phyloP scores from a whole-genome alignment of 1,140 invertebrate species.

The Hormaphis cornu region DNA sequence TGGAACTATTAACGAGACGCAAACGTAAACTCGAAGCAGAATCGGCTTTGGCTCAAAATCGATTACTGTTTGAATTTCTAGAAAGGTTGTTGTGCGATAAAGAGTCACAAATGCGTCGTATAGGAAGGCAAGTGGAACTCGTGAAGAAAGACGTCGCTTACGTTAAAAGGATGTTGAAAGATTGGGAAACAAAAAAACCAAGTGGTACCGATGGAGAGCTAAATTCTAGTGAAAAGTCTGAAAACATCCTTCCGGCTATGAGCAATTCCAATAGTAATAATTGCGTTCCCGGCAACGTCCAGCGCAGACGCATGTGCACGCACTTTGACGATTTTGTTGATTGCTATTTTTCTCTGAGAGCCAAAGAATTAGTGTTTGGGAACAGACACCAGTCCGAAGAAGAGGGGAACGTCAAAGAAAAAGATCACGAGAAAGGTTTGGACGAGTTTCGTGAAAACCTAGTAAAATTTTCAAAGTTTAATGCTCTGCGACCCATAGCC shows the following conservation, averaged over 20 bases:
- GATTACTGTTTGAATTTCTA: conserved; percentile 75
- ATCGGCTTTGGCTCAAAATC: conserved; percentile 64
- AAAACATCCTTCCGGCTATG: conserved; percentile 8
- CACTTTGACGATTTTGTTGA: conserved; percentile 87
- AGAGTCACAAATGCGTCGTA: conserved; percentile 57
- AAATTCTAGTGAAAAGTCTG: conserved; percentile 19
- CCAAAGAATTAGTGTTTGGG: conserved; percentile 60
- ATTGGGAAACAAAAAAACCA: conserved; percentile 38
- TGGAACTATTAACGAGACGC: conserved; percentile 66
- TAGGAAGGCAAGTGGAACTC: conserved; percentile 61
- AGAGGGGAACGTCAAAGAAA: conserved; percentile 15
- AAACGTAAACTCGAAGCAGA: conserved; percentile 74
- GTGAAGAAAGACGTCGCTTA: conserved; percentile 70
- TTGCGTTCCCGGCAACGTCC: conserved; percentile 26
- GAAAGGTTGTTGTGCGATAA: conserved; percentile 66
- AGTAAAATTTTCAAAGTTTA: conserved; percentile 79
- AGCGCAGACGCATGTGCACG: conserved; percentile 45
- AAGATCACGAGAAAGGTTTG: conserved; percentile 46
- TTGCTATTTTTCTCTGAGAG: conserved; percentile 70
- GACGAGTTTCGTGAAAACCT: conserved; percentile 78
- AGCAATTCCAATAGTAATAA: conserved; percentile 46
- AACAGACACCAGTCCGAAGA: conserved; percentile 34
- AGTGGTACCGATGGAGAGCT: conserved; percentile 18
- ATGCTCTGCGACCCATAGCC: conserved; percentile 65
- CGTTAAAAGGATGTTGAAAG: conserved; percentile 67